Evolutionary conservation across 2,113 vertebrate genomes (phyloP).

Genomic region (Gila orcuttii): DNA sequence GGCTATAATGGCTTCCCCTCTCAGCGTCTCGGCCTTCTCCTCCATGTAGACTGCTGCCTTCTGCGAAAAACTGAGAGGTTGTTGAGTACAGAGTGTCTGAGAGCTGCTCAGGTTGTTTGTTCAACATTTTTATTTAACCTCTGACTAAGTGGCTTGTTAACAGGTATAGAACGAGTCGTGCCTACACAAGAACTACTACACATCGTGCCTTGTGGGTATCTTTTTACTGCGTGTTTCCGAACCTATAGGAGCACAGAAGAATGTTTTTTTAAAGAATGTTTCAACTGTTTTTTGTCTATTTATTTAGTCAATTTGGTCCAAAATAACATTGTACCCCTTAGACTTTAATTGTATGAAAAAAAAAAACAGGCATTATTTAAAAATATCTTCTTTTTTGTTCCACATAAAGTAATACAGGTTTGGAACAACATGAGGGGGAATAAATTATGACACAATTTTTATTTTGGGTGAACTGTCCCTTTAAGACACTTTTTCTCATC

Average conservation of each 20-base stretch:
- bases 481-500: neutral
- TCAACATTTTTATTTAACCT: constrained; percentile 54
- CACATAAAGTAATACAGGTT: neutral
- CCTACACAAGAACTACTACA: constrained; percentile 1
- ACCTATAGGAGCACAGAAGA: neutral
- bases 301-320: neutral
- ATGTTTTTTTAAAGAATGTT: neutral
- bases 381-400: neutral
- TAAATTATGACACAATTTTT: neutral
- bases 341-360: neutral
- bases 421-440: neutral
- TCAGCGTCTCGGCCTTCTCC: neutral
- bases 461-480: neutral
- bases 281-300: neutral
- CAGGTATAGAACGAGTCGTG: constrained; percentile 38
- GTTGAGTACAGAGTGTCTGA: constrained; percentile 49
- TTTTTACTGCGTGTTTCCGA: neutral
- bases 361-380: neutral
- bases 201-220: neutral
- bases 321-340: neutral
- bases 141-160: constrained; percentile 65
- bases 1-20: constrained; percentile 32
- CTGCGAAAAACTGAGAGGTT: constrained; percentile 48
- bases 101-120: constrained; percentile 51
- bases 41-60: constrained; percentile 36